Percentiles rank a stretch among this genome's conserved stretches.
Conservation (phyloP, 2,888 invertebrate genomes). For the Trissolcus japonicus region DNA sequence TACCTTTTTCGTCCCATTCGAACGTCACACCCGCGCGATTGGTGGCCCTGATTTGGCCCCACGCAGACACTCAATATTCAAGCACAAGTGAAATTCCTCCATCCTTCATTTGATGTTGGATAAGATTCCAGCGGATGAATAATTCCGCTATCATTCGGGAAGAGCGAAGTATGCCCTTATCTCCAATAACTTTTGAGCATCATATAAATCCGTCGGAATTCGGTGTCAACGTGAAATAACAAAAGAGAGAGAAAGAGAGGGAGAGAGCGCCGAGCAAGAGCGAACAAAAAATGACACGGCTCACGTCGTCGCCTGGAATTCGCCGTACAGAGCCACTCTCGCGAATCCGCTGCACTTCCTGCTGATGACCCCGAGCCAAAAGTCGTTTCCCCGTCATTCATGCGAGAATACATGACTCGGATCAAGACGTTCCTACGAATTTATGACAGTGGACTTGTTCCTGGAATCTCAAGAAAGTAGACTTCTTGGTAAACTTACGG, state of each 20-base stretch:
- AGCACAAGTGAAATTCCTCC: slow-evolving; percentile 30
- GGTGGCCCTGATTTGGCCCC: no score
- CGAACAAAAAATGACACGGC: no score
- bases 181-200: slow-evolving; percentile 19
- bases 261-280: not conserved
- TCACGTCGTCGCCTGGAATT: slow-evolving; percentile 50
- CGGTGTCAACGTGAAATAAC: not conserved
- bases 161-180: slow-evolving; percentile 18
- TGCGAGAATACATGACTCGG: slow-evolving; percentile 18
- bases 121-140: slow-evolving; percentile 21
- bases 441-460: no score
- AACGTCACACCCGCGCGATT: no score
- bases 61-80: slow-evolving; percentile 23
- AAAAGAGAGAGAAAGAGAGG: no score
- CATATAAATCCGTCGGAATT: slow-evolving; percentile 7
- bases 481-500: no score
- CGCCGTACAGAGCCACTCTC: slow-evolving; percentile 57
- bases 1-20: no score
- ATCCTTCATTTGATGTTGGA: slow-evolving; percentile 6
- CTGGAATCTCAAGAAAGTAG: no score
- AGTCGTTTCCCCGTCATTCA: slow-evolving; percentile 64
- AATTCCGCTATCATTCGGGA: slow-evolving; percentile 19
- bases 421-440: slow-evolving; percentile 15
- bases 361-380: slow-evolving; percentile 67
- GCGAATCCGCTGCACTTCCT: slow-evolving; percentile 18